A percentile compares a stretch with the other conserved stretches of the same genome.
These are phyloP conservation scores for Thomomys bottae DNA, from an alignment of 2,113 vertebrate genomes.

Conservation along the genomic window DNA sequence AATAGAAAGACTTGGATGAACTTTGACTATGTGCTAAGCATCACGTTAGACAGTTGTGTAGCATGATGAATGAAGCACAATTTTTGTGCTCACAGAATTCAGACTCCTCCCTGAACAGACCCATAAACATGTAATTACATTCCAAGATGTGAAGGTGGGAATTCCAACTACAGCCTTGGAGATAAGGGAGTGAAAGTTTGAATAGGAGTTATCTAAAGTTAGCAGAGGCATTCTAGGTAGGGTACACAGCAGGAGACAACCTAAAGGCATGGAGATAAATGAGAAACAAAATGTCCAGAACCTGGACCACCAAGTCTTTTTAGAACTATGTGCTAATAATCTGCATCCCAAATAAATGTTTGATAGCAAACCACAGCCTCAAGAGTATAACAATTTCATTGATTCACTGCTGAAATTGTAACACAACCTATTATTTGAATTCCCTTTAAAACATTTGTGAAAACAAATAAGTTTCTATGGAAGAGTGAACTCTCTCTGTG, in stretches of 20 bases:
- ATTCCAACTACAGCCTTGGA: neutral
- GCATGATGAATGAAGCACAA: neutral
- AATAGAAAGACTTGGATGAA: neutral
- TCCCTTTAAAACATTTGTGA: neutral
- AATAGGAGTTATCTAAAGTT: neutral
- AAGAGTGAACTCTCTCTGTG: neutral
- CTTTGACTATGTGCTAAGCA: neutral
- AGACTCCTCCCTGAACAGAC: neutral
- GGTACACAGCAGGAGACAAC: neutral
- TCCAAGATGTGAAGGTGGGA: neutral
- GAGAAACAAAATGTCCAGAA: neutral
- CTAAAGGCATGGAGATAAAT: neutral
- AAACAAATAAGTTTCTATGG: neutral
- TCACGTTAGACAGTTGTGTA: neutral
- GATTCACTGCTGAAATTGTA: conserved; percentile 42
- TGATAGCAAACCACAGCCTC: neutral
- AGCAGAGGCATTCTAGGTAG: neutral
- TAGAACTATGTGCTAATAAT: neutral
- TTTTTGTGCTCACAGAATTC: neutral
- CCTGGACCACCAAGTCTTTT: neutral
- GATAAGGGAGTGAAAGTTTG: neutral
- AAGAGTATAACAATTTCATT: neutral
- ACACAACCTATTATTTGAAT: neutral
- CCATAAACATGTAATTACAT: neutral
- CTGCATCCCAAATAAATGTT: neutral